A percentile compares a stretch with the other conserved stretches of the same genome.
Conservation (phyloP, 2,797 vertebrate species). For the Cebuella pygmaea region DNA sequence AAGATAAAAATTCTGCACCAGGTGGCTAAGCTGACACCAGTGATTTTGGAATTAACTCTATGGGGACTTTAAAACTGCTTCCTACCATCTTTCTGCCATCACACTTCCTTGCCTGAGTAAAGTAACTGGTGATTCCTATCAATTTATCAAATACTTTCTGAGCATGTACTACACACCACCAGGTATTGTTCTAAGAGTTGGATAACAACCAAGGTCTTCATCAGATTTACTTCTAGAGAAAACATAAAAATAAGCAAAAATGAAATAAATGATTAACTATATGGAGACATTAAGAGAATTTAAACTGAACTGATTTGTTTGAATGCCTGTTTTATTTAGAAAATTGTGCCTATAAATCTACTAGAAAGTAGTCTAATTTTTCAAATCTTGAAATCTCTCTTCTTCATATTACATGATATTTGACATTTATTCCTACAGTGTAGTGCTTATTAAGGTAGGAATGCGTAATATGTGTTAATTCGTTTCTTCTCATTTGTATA, state of each 20-base stretch:
- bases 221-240: not conserved
- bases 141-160: not conserved
- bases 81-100: not conserved
- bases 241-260: not conserved
- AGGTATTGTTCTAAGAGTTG: not conserved
- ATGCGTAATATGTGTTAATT: not conserved
- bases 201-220: not conserved
- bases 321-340: not conserved
- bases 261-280: not conserved
- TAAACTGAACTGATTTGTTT: not conserved
- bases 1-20: conserved; percentile 1
- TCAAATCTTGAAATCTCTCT: not conserved
- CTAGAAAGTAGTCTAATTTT: not conserved
- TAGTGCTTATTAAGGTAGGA: not conserved
- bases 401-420: not conserved
- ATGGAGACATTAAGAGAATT: not conserved
- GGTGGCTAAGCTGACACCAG: not conserved
- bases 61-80: not conserved
- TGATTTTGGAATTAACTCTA: conserved; percentile 26
- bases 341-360: not conserved
- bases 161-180: not conserved
- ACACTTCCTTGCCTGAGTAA: not conserved
- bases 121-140: not conserved
- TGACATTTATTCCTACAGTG: not conserved
- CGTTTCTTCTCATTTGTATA: conserved; percentile 12